Conservation (phyloP, 2,888 invertebrate genomes). For the Macroteleia sp. region DNA sequence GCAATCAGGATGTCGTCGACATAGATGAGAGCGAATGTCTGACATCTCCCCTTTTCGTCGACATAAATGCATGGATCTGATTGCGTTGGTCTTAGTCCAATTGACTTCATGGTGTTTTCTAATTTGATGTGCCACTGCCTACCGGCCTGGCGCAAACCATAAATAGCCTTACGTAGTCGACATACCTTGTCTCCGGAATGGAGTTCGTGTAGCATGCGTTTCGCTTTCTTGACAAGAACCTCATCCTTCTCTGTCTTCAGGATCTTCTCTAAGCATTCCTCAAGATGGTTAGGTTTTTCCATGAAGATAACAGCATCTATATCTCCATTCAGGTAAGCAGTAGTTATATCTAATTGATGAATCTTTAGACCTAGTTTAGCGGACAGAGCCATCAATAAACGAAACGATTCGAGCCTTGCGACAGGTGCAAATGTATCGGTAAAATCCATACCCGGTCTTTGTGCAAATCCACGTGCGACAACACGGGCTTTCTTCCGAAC, state of each 20-base stretch:
- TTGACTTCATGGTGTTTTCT: neutral
- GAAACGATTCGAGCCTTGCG: neutral
- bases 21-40: neutral
- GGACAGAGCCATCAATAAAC: neutral
- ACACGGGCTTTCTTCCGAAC: neutral
- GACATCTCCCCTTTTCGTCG: neutral
- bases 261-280: neutral
- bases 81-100: neutral
- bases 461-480: neutral
- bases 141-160: neutral
- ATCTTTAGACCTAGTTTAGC: neutral
- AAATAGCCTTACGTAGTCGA: neutral
- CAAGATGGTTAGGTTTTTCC: neutral
- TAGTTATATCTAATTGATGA: neutral
- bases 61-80: neutral
- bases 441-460: neutral
- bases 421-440: neutral
- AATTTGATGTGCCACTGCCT: neutral
- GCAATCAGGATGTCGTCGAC: neutral
- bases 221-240: neutral
- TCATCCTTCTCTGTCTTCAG: neutral
- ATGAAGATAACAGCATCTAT: neutral
- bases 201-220: neutral
- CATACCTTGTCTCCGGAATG: neutral
- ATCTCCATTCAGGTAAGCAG: neutral